Evolutionary conservation across 37 sponge, comb jelly and placozoan genomes (phyloP), one percentile per base, ranked within the genome.

Genomic region (Dysidea cf. avara): DNA sequence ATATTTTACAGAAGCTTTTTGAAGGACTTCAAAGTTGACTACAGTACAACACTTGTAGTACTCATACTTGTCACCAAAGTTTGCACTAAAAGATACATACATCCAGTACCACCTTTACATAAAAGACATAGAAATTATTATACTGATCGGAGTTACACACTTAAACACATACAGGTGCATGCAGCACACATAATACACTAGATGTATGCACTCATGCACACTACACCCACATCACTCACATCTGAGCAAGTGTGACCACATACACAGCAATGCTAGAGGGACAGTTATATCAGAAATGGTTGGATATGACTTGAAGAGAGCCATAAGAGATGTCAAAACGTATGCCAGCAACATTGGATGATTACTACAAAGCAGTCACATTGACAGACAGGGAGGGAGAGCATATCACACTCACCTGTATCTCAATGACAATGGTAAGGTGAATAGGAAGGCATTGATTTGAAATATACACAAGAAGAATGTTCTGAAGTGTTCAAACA

Each of bases 391-490:
- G 69, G 46, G 24, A 21, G 39, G 40, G 48, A 37, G 63, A 26
- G 17, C 31, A 4, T 39, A 39, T 29, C 46, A 39, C 20, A 18
- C 81, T 75, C 63, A 90, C 92, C 81, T 78, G 71, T 86, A 90
- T 55, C 91, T 79, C 26, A 90, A 29, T 5, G 87, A 64, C 46
- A 96, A 77, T 16, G 87, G 90, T 2, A 92, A 35, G 54, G 76
- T 62, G 53, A 81, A 77, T 64, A 89, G 66, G 72, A 89, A 89
- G 64, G 82, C 95, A 63, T 88, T 87, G 81, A 97, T 87, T 50
- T 97, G 99, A 64, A 94, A 97, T 33, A 97, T 85, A 78, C 87
- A 91, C 64, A 97, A 73, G 61, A 97, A 97, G 90, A 97, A 91
- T 20, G 67, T 53, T 52, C 84, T 71, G 75, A 94, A 97, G 77